These are phyloP conservation scores for Nyleta sp. DNA, from an alignment of 2,888 invertebrate species.

Conservation along the genomic window DNA sequence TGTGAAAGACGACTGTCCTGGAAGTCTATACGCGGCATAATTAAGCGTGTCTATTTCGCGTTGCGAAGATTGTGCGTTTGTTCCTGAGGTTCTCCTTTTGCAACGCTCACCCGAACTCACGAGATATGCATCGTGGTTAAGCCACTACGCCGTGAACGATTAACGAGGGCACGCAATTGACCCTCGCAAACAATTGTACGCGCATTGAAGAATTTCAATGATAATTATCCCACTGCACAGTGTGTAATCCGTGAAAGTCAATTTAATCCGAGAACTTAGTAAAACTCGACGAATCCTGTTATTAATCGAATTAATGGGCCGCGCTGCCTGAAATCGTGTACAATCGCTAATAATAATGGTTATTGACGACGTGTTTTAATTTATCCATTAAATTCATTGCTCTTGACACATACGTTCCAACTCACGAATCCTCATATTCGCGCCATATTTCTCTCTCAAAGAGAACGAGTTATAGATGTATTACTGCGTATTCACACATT, in stretches of 20 bases:
- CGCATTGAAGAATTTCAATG: constrained; percentile 55
- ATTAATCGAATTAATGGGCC: not conserved
- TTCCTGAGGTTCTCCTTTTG: constrained; percentile 55
- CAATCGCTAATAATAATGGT: too few species aligned
- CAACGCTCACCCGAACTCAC: constrained; percentile 69
- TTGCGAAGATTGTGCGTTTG: constrained; percentile 69
- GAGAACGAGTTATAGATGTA: constrained; percentile 60
- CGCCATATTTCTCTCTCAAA: constrained; percentile 59
- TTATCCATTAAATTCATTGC: too few species aligned
- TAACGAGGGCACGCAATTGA: constrained; percentile 74
- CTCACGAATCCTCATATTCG: constrained; percentile 56
- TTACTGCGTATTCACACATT: constrained; percentile 65
- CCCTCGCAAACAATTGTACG: constrained; percentile 65
- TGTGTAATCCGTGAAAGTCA: constrained; percentile 22
- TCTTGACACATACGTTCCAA: constrained; percentile 28
- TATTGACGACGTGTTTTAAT: too few species aligned
- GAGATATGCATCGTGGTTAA: constrained; percentile 74
- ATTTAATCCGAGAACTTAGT: not conserved
- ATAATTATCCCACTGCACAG: constrained; percentile 32
- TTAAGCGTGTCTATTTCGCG: constrained; percentile 73
- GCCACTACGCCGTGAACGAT: constrained; percentile 73
- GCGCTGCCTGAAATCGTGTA: too few species aligned
- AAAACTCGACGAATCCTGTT: not conserved
- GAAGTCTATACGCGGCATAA: constrained; percentile 68
- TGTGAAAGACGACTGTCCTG: constrained; percentile 63